A percentile compares a stretch with the other conserved stretches of the same genome.
Conservation (phyloP, 2,797 vertebrate genomes). For the Diplodus sargus region DNA sequence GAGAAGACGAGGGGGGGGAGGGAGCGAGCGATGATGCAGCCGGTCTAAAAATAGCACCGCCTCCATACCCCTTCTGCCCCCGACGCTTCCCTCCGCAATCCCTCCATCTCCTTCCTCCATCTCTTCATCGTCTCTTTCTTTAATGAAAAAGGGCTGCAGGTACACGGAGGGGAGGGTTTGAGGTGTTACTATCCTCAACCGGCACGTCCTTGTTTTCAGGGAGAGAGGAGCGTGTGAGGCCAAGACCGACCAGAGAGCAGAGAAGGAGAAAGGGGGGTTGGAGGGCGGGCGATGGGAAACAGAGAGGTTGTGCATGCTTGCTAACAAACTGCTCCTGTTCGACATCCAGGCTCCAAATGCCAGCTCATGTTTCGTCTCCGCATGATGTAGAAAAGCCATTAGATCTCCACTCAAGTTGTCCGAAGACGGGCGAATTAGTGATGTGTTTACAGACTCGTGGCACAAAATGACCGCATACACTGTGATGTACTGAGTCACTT, state of each 20-base stretch:
- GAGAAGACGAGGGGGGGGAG: constrained; percentile 43
- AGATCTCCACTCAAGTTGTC: neutral
- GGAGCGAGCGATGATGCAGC: constrained; percentile 66
- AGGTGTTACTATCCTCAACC: constrained; percentile 23
- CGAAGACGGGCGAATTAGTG: neutral
- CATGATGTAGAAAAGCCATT: neutral
- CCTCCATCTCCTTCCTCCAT: constrained; percentile 14
- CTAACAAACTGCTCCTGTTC: constrained; percentile 25
- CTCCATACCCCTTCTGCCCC: constrained; percentile 60
- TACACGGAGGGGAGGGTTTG: neutral
- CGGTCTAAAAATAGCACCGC: constrained; percentile 71
- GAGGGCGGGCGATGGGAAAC: neutral
- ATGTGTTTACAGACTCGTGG: neutral
- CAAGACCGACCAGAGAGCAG: neutral
- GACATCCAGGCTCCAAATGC: constrained; percentile 33
- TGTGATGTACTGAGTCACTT: neutral
- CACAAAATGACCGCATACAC: neutral
- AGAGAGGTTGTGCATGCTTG: constrained; percentile 18
- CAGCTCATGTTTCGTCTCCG: constrained; percentile 24
- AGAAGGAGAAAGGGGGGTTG: neutral
- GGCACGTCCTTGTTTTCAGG: neutral
- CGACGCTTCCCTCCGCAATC: constrained; percentile 31
- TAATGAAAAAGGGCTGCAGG: constrained; percentile 38
- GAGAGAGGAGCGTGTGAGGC: neutral
- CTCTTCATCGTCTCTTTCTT: constrained; percentile 14